Percentiles rank a stretch among this genome's conserved stretches.
phyloP scores from a whole-genome alignment of 2,888 invertebrate genomes.

The Caenorhabditis sp. region DNA sequence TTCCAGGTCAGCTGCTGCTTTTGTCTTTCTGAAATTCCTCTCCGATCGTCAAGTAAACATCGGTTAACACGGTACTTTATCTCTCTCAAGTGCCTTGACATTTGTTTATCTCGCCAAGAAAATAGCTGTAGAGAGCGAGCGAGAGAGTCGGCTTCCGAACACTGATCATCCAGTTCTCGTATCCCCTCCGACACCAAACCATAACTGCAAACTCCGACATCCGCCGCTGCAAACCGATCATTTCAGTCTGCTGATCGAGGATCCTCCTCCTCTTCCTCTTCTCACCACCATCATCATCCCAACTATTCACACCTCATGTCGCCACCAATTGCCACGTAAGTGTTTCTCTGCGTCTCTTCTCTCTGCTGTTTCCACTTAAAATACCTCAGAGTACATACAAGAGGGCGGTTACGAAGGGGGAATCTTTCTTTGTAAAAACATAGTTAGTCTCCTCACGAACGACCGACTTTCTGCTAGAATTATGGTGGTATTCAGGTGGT shows the following conservation, averaged over 20 bases:
- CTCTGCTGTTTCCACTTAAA: constrained; percentile 6
- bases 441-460: constrained; percentile 25
- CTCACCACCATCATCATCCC: constrained; percentile 31
- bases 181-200: constrained; percentile 40
- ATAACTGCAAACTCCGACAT: constrained; percentile 22
- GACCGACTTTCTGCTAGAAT: constrained; percentile 10
- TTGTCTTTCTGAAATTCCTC: constrained; percentile 25
- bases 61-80: constrained; percentile 54
- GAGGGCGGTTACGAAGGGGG: neutral
- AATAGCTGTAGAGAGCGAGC: constrained; percentile 7
- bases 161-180: constrained; percentile 50
- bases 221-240: constrained; percentile 3
- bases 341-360: constrained; percentile 5
- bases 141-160: constrained; percentile 33
- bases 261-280: constrained; percentile 54
- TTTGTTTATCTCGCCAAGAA: constrained; percentile 44
- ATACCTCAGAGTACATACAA: neutral
- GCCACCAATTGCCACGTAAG: constrained; percentile 60
- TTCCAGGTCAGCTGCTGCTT: constrained; percentile 71
- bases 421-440: neutral
- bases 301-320: constrained; percentile 56
- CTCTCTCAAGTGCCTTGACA: constrained; percentile 57
- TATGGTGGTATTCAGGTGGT: constrained; percentile 63
- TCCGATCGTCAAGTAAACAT: constrained; percentile 36
- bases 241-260: constrained; percentile 60